These are phyloP conservation scores for Cybosia mesomella DNA, from an alignment of 2,888 invertebrate genomes.

Conservation along the genomic window DNA sequence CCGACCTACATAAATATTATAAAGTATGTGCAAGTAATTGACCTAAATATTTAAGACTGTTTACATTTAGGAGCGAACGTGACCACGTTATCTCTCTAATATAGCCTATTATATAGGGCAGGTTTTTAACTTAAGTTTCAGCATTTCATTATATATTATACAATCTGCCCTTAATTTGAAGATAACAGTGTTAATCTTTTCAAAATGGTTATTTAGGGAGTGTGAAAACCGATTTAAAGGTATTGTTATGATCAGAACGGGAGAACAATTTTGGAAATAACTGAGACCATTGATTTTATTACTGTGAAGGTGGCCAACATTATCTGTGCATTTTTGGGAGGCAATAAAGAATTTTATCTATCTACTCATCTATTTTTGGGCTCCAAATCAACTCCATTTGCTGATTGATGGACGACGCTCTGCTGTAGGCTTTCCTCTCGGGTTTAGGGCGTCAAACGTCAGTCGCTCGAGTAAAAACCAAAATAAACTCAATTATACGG, in stretches of 20 bases:
- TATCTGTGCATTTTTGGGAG: too few species aligned
- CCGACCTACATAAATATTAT: slow-evolving; percentile 43
- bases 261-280: slow-evolving; percentile 11
- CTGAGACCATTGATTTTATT: too few species aligned
- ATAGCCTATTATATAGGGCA: neutral
- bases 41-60: slow-evolving; percentile 42
- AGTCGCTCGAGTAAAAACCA: too few species aligned
- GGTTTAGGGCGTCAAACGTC: too few species aligned
- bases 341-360: too few species aligned
- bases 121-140: neutral
- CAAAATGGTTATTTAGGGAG: neutral
- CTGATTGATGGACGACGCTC: too few species aligned
- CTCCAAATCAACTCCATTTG: too few species aligned
- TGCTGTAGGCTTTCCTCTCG: too few species aligned
- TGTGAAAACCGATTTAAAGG: neutral
- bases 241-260: neutral
- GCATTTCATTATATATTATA: neutral
- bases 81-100: slow-evolving; percentile 7
- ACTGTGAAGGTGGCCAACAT: too few species aligned
- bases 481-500: too few species aligned
- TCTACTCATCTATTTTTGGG: too few species aligned
- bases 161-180: neutral
- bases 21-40: slow-evolving; percentile 48
- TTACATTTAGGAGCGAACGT: slow-evolving; percentile 17
- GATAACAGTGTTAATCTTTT: slow-evolving; percentile 3